Conservation (phyloP, 1,140 invertebrate species). For the Drosophila gunungcola region DNA sequence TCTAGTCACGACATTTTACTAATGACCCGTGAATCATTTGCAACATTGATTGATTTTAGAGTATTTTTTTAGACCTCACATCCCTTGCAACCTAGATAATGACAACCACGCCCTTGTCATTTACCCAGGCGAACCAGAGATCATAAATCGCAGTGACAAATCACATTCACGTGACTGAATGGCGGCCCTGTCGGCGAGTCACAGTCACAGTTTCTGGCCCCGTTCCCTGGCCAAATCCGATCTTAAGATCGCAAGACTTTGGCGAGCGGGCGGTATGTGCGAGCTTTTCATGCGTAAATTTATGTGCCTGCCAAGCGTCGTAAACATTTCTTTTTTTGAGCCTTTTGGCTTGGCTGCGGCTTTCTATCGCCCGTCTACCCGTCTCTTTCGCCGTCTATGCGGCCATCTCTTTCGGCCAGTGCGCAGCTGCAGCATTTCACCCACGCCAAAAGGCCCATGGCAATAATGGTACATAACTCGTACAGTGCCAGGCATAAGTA, state of each 20-base stretch:
- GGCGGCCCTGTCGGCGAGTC: constrained; percentile 35
- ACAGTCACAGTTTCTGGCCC: constrained; percentile 28
- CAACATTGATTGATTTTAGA: neutral
- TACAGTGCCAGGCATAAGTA: constrained; percentile 26
- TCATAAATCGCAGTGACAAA: constrained; percentile 70
- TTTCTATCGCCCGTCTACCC: constrained; percentile 50
- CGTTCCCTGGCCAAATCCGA: constrained; percentile 9
- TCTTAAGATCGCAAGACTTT: constrained; percentile 8
- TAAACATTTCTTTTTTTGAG: constrained; percentile 73
- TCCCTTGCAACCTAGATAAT: neutral
- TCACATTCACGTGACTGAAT: constrained; percentile 48
- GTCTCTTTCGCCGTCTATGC: neutral
- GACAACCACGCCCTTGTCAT: constrained; percentile 1
- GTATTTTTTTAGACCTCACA: neutral
- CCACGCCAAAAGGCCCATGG: constrained; percentile 69
- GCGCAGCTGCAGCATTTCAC: constrained; percentile 79
- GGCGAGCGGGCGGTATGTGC: constrained; percentile 48
- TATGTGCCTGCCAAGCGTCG: constrained; percentile 76
- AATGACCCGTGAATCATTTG: neutral
- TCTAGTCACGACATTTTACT: neutral
- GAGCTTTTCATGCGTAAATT: constrained; percentile 80
- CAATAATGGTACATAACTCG: constrained; percentile 61
- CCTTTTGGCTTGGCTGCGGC: constrained; percentile 38
- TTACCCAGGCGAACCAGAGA: neutral
- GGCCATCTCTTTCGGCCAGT: constrained; percentile 15